phyloP scores from a whole-genome alignment of 2,888 invertebrate genomes.

The Busseola fusca region DNA sequence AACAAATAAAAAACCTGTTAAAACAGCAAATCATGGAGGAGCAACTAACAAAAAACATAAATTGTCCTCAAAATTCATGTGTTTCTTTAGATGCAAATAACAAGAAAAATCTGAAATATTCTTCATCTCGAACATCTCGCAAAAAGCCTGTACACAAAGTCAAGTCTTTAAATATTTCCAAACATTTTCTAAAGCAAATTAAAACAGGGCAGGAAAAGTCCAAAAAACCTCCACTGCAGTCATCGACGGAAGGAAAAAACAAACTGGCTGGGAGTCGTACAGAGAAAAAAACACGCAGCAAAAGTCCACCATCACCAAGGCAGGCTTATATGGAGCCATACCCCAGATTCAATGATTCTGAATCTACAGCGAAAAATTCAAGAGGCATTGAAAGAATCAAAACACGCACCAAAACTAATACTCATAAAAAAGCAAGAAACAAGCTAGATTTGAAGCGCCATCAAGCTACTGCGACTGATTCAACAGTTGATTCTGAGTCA shows the following conservation, averaged over 20 bases:
- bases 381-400: constrained; percentile 30
- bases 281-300: constrained; percentile 64
- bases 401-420: constrained; percentile 8
- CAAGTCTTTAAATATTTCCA: constrained; percentile 83
- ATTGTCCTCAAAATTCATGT: constrained; percentile 37
- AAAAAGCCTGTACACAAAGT: constrained; percentile 80
- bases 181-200: constrained; percentile 67
- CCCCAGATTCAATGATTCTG: constrained; percentile 50
- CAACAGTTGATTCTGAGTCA: constrained; percentile 67
- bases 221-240: constrained; percentile 56
- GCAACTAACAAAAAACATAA: constrained; percentile 49
- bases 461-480: constrained; percentile 59
- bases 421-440: constrained; percentile 6
- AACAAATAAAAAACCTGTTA: constrained; percentile 78
- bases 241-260: constrained; percentile 62
- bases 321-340: constrained; percentile 43
- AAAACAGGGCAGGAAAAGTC: constrained; percentile 34
- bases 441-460: constrained; percentile 26
- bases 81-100: constrained; percentile 13
- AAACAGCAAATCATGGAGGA: constrained; percentile 73
- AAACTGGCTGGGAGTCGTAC: constrained; percentile 36
- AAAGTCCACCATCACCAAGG: constrained; percentile 73
- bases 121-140: constrained; percentile 58
- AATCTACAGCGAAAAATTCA: constrained; percentile 37
- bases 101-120: constrained; percentile 38